Conservation (phyloP, 2,797 vertebrate species). For the Labeo calbasu region DNA sequence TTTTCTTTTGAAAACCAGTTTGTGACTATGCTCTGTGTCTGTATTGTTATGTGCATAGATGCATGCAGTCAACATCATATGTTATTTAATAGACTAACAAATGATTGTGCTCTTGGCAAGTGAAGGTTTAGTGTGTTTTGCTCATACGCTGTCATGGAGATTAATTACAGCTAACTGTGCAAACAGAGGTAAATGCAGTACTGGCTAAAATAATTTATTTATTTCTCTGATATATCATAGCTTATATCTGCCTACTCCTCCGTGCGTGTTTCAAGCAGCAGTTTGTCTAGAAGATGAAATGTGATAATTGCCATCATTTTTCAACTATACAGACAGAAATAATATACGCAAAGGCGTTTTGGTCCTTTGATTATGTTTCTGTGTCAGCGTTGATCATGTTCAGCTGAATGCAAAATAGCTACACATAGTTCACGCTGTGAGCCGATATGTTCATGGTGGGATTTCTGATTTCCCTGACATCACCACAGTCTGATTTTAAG, state of each 20-base stretch:
- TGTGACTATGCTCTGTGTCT: not conserved
- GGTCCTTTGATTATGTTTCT: slow-evolving; percentile 34
- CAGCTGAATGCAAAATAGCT: slow-evolving; percentile 27
- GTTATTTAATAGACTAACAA: slow-evolving; percentile 19
- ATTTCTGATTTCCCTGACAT: slow-evolving; percentile 12
- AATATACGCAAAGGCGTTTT: slow-evolving; percentile 39
- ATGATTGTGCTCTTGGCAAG: slow-evolving; percentile 29
- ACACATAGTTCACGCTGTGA: slow-evolving; percentile 19
- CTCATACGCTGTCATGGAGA: slow-evolving; percentile 36
- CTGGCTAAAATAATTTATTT: slow-evolving; percentile 24
- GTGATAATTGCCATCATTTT: slow-evolving; percentile 48
- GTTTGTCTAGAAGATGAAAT: slow-evolving; percentile 28
- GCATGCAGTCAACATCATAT: slow-evolving; percentile 7
- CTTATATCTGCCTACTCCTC: slow-evolving; percentile 23
- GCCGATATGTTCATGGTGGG: not conserved
- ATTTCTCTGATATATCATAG: slow-evolving; percentile 32
- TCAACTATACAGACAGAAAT: slow-evolving; percentile 36
- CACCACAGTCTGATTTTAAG: not conserved
- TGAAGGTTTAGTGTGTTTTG: slow-evolving; percentile 34
- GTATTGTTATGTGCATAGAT: not conserved
- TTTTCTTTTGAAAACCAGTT: not conserved
- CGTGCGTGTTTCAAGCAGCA: slow-evolving; percentile 7
- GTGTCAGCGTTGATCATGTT: slow-evolving; percentile 18
- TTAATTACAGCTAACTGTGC: slow-evolving; percentile 44
- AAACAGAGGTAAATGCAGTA: slow-evolving; percentile 32